Conservation (phyloP, 1,140 invertebrate genomes). For the Lordiphosa mommai region DNA sequence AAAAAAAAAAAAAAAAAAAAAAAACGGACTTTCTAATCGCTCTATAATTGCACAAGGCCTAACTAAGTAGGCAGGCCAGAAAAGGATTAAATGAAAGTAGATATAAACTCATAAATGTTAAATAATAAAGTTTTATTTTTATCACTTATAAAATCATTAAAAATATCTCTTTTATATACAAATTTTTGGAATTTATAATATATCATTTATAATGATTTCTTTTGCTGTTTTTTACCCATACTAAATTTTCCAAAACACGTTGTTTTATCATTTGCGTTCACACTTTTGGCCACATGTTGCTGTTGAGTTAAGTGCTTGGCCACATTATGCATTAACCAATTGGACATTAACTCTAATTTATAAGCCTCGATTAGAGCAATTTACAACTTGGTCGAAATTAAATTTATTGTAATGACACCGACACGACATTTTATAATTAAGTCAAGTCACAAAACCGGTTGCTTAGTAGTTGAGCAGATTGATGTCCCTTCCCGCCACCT, state of each 20-base stretch:
- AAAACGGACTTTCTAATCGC: conserved; percentile 57
- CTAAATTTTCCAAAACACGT: too few relatives aligned
- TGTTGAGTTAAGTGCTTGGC: conserved; percentile 38
- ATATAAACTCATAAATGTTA: too few relatives aligned
- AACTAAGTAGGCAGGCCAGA: conserved; percentile 5
- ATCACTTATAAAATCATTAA: too few relatives aligned
- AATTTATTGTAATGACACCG: conserved; percentile 51
- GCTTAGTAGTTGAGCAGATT: conserved; percentile 47
- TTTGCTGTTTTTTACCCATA: too few relatives aligned
- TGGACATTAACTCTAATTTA: conserved; percentile 45
- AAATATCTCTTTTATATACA: too few relatives aligned
- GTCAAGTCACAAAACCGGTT: conserved; percentile 55
- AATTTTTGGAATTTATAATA: too few relatives aligned
- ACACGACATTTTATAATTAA: conserved; percentile 67
- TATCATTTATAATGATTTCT: too few relatives aligned
- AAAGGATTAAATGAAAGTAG: too few relatives aligned
- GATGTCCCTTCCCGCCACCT: conserved; percentile 32
- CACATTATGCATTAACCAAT: conserved; percentile 35
- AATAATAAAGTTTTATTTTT: too few relatives aligned
- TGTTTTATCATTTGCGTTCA: conserved; percentile 49
- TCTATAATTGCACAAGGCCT: conserved; percentile 48
- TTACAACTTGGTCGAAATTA: conserved; percentile 19
- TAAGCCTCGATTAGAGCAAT: conserved; percentile 13
- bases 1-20: conserved; percentile 25
- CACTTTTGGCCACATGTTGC: conserved; percentile 39